Evolutionary conservation across 2,797 vertebrate genomes (phyloP).

Genomic region (Eulemur rubriventer): DNA sequence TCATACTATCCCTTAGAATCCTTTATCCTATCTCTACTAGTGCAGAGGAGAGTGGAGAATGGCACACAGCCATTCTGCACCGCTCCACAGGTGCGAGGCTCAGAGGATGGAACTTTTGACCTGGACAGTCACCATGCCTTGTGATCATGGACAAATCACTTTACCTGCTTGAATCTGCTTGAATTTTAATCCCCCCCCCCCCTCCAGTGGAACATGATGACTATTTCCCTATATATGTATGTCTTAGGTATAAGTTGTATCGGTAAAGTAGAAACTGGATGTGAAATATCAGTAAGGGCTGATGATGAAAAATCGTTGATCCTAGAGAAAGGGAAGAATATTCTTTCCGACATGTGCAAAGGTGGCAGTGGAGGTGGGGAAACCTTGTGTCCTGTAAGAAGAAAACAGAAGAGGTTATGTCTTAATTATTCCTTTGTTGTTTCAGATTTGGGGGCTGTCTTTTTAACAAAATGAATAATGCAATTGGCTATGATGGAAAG

Average conservation of each 20-base stretch:
- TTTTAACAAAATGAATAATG: slow-evolving; percentile 63
- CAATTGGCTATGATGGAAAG: slow-evolving; percentile 18
- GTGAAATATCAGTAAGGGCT: not conserved
- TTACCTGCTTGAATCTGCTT: not conserved
- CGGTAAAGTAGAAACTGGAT: not conserved
- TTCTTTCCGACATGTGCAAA: not conserved
- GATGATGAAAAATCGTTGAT: not conserved
- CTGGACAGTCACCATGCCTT: not conserved
- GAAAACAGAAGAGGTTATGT: slow-evolving; percentile 1
- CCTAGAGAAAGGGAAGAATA: not conserved
- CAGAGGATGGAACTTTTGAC: not conserved
- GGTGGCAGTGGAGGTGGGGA: not conserved
- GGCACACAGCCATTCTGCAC: too few relatives aligned
- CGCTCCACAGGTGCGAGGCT: not conserved
- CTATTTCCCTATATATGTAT: not conserved
- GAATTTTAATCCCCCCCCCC: not conserved
- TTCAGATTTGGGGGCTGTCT: slow-evolving; percentile 47
- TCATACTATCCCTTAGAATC: not conserved
- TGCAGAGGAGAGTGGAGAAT: not conserved
- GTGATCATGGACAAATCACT: not conserved
- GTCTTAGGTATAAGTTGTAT: not conserved
- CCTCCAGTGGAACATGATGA: not conserved
- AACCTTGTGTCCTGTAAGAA: not conserved
- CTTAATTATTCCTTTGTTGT: slow-evolving; percentile 42
- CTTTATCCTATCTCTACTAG: not conserved